Conservation (phyloP, 92 coral and sea anemone species). For the Galaxea fascicularis region DNA sequence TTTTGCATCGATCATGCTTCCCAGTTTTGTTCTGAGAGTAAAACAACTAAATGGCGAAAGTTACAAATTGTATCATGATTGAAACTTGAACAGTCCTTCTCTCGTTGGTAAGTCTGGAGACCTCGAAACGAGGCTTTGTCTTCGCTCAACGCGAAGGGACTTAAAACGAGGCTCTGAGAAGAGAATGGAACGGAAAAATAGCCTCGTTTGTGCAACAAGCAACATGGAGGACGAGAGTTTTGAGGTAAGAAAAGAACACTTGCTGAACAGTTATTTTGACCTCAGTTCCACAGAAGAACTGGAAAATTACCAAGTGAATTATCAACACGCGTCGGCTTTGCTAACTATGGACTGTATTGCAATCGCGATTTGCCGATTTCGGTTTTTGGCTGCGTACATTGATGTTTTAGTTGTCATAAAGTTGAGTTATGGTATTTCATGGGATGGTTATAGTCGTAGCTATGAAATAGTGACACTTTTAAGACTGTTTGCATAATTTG, state of each 20-base stretch:
- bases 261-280: neutral
- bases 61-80: too few relatives aligned
- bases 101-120: too few relatives aligned
- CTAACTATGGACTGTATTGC: slow-evolving; percentile 1
- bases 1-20: too few relatives aligned
- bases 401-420: neutral
- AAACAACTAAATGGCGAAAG: too few relatives aligned
- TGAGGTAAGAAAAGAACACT: neutral
- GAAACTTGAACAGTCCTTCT: too few relatives aligned
- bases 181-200: too few relatives aligned
- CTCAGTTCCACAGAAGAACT: neutral
- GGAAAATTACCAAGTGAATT: neutral
- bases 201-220: too few relatives aligned
- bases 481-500: neutral
- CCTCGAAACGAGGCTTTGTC: too few relatives aligned
- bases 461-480: neutral
- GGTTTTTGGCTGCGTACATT: neutral
- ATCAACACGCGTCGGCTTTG: neutral
- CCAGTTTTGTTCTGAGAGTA: too few relatives aligned
- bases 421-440: neutral
- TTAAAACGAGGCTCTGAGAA: too few relatives aligned
- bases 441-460: neutral
- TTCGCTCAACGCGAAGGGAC: too few relatives aligned
- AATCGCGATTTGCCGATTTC: neutral
- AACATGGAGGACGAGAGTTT: too few relatives aligned